Evolutionary conservation across 2,113 vertebrate genomes (phyloP), one percentile per base, ranked within the genome.

Genomic region (Anseranas semipalmata): DNA sequence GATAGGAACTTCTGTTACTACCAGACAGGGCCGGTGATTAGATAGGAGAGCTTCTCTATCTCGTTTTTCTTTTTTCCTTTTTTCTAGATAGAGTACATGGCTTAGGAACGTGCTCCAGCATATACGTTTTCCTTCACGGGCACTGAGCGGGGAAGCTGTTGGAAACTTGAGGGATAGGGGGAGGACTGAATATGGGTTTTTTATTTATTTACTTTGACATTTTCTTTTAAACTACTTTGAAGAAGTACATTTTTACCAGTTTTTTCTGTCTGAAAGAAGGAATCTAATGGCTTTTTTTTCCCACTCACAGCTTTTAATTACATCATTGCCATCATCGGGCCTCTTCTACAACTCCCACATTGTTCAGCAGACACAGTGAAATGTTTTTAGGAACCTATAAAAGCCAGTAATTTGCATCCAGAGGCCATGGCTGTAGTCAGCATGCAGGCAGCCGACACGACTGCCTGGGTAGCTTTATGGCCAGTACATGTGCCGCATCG

Each of bases 251-350:
- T 94, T 95, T 94, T 75, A 66, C 73, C 73, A 41, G 22, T 87
- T 90, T 94, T 94, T 95, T 89, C 91, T 92, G 43, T 96, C 79
- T 94, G 90, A 92, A 94, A 95, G 92, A 93, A 91, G 94, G 50
- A 92, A 77, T 75, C 82, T 95, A 95, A 95, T 93, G 58, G 7
- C 2, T 0, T 8, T 41, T 78, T 68, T 90, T 93, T 81, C 28
- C 91, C 95, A 62, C 88, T 94, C 87, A 13, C 52, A 94, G 87
- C 89, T 95, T 97, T 97, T 96, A 94, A 94, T 96, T 90, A 68
- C 77, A 56, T 87, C 79, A 35, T 73, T 89, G 89, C 89, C 84
- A 63, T 93, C 91, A 59, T 70, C 6, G 15, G 33, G 48, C 41
- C 46, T 72, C 95, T 88, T 95, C 89, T 89, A 55, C 94, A 86